Evolutionary conservation across 1,140 invertebrate species (phyloP), one percentile per base, ranked within the genome.

Genomic region (Ridgeia piscesae): DNA sequence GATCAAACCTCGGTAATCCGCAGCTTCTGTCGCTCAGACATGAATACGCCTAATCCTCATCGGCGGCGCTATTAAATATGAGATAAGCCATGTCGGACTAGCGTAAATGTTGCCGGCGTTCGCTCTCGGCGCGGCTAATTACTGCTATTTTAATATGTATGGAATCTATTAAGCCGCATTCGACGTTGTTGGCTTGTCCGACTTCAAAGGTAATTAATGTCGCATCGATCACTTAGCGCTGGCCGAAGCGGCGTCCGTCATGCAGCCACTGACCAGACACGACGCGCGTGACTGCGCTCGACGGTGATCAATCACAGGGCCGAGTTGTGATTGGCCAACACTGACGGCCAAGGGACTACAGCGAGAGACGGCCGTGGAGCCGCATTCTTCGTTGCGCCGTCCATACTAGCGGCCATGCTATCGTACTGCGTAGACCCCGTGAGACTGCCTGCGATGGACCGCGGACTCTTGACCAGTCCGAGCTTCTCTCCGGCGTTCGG

Each of bases 81-180:
- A 77, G 58, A 77, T 77, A 77, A 77, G 58, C 58, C 58, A 2
- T 31, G 58, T 31, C 58, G 58, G 58, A 77, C 58, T 77, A 77
- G 27, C 58, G 58, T 77, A 77, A 77, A 77, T 77, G 58, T 77
- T 77, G 58, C 58, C 58, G 0, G 58, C 42, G 58, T 21, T 77
- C 58, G 58, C 14, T 6, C 14, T 31, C 27, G 11, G 58, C 58
- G 58, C 58, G 27, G 58, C 58, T 77, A 77, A 77, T 77, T 77
- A 77, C 58, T 77, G 58, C 58, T 77, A 77, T 77, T 77, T 77
- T 77, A 77, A 77, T 77, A 77, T 77, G 58, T 77, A 77, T 77
- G 58, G 58, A 77, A 77, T 77, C 58, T 77, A 77, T 77, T 77
- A 77, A 77, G 58, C 27, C 58, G 58, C 27, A 77, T 77, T 77